A percentile compares a stretch with the other conserved stretches of the same genome.
phyloP scores from a whole-genome alignment of 2,888 invertebrate genomes.

The Napeogenes sylphis region DNA sequence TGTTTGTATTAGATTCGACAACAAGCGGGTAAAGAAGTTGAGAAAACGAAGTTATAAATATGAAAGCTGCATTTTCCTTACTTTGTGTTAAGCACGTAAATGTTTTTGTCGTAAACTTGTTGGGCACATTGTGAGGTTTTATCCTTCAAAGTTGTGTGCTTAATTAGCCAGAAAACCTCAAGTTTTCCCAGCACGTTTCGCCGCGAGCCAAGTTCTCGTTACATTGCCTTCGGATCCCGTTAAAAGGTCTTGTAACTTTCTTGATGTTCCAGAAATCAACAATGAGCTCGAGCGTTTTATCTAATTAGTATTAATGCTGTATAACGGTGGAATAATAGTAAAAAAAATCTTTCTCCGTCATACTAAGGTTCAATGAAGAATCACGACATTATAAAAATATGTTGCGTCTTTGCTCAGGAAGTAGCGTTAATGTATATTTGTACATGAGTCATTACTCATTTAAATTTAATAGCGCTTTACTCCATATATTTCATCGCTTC shows the following conservation, averaged over 20 bases:
- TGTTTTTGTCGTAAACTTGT: constrained; percentile 46
- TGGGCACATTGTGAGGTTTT: constrained; percentile 47
- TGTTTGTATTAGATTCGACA: too few relatives aligned
- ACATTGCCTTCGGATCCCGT: constrained; percentile 44
- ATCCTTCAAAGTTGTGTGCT: constrained; percentile 58
- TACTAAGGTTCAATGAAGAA: not conserved
- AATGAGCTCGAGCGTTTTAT: constrained; percentile 5
- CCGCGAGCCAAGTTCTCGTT: constrained; percentile 58
- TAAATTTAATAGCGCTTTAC: too few relatives aligned
- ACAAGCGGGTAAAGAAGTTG: too few relatives aligned
- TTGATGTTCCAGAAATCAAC: constrained; percentile 12
- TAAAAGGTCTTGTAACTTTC: constrained; percentile 28
- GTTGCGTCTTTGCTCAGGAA: too few relatives aligned
- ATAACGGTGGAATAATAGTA: not conserved
- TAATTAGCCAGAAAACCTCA: constrained; percentile 63
- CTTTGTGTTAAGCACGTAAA: constrained; percentile 20
- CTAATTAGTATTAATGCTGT: not conserved
- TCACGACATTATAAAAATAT: too few relatives aligned
- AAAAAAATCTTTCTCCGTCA: not conserved
- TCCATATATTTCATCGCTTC: too few relatives aligned
- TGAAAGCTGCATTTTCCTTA: constrained; percentile 1
- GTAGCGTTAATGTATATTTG: too few relatives aligned
- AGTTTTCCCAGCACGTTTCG: constrained; percentile 62
- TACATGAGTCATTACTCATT: too few relatives aligned
- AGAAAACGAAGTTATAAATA: not conserved